A percentile compares a stretch with the other conserved stretches of the same genome.
These are phyloP conservation scores for Sminthurides bifidus DNA, from an alignment of 1,140 invertebrate species.

Conservation along the genomic window DNA sequence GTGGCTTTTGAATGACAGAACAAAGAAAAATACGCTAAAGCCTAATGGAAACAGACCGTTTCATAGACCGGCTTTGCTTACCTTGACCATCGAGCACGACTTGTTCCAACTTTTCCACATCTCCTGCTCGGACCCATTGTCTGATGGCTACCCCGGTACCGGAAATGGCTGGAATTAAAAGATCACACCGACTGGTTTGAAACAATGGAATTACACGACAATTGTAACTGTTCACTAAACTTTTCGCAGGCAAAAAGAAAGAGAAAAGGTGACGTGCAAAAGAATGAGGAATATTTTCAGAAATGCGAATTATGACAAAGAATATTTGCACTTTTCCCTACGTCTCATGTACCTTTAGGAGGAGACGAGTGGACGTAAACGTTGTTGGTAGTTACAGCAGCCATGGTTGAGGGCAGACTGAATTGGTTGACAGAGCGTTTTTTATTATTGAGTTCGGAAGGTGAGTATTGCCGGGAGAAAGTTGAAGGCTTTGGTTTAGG, in stretches of 20 bases:
- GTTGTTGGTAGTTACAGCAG: conserved; percentile 13
- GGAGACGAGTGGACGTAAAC: conserved; percentile 26
- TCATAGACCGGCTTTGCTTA: conserved; percentile 38
- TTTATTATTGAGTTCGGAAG: no score
- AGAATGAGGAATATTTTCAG: no score
- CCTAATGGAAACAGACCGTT: no score
- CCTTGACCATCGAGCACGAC: conserved; percentile 63
- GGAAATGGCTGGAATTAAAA: conserved; percentile 20
- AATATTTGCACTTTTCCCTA: background rate
- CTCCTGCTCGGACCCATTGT: conserved; percentile 41
- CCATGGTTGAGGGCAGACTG: background rate
- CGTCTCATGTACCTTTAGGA: conserved; percentile 22
- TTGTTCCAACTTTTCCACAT: conserved; percentile 61
- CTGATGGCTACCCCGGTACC: conserved; percentile 24
- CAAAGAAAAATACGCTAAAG: no score
- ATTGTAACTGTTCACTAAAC: no score
- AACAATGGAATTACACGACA: background rate
- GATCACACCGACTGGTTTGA: background rate
- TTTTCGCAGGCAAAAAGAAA: no score
- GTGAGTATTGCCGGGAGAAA: no score
- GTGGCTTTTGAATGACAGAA: no score
- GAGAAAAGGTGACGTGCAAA: no score
- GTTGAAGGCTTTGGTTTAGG: background rate
- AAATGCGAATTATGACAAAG: no score
- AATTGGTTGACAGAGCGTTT: background rate